Conservation (phyloP, 2,888 invertebrate species). For the Choristoneura rosaceana region DNA sequence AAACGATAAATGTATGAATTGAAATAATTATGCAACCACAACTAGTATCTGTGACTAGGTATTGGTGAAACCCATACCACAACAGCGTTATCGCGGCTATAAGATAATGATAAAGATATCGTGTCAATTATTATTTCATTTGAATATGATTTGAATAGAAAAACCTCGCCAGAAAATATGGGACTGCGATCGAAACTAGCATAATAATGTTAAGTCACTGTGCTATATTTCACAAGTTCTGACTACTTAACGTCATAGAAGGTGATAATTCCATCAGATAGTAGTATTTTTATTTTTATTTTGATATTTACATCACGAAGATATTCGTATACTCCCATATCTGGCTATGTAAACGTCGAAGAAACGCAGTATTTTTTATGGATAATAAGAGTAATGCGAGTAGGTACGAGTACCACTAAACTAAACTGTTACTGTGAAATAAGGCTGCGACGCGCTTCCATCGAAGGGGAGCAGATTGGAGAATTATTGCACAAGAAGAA, state of each 20-base stretch:
- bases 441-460: background rate
- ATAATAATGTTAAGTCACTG: background rate
- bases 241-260: background rate
- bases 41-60: constrained; percentile 11
- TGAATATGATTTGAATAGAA: constrained; percentile 2
- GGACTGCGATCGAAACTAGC: background rate
- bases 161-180: background rate
- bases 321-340: background rate
- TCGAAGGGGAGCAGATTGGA: too few relatives aligned
- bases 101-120: constrained; percentile 16
- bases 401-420: background rate
- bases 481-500: too few relatives aligned
- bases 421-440: background rate
- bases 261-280: background rate
- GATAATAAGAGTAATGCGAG: background rate
- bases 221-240: constrained; percentile 1
- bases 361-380: background rate
- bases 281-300: background rate
- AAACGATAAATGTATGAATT: constrained; percentile 18
- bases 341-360: constrained; percentile 4
- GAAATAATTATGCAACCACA: constrained; percentile 27
- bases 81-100: constrained; percentile 20
- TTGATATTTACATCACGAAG: background rate
- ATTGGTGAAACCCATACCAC: constrained; percentile 17
- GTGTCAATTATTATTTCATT: background rate